phyloP scores from a whole-genome alignment of 1,140 invertebrate genomes.

The Maconellicoccus hirsutus region DNA sequence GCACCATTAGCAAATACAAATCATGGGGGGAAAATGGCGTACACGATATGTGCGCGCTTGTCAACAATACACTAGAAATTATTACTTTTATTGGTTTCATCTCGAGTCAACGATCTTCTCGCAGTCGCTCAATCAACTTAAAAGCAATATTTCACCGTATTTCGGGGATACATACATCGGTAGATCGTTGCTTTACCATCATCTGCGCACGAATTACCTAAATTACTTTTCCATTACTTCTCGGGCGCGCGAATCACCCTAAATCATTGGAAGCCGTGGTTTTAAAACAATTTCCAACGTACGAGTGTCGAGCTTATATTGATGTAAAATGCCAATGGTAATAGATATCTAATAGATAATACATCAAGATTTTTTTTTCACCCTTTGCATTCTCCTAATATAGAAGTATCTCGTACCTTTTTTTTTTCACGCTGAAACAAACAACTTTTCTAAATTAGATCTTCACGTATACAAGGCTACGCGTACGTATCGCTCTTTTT shows the following conservation, averaged over 20 bases:
- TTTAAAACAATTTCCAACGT: too few species aligned
- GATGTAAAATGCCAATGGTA: neutral
- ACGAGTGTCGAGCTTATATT: neutral
- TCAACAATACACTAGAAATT: too few species aligned
- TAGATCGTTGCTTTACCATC: neutral
- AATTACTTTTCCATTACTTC: neutral
- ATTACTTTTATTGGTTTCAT: too few species aligned
- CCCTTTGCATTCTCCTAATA: neutral
- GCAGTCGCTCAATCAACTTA: neutral
- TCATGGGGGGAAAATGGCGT: too few species aligned
- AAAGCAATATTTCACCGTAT: neutral
- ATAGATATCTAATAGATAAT: constrained; percentile 10
- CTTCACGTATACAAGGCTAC: neutral
- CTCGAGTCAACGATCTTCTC: neutral
- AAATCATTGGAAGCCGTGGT: too few species aligned
- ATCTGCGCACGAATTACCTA: neutral
- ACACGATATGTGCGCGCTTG: too few species aligned
- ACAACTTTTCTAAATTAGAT: constrained; percentile 5
- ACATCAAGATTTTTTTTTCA: neutral
- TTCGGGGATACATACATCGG: neutral
- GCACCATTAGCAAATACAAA: too few species aligned
- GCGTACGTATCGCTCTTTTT: too few species aligned
- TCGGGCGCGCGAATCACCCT: neutral
- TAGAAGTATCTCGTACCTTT: neutral
- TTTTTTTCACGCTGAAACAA: neutral